Percentiles rank a stretch among this genome's conserved stretches.
Conservation (phyloP, 1,140 invertebrate genomes). For the Rhizoglyphus robini region DNA sequence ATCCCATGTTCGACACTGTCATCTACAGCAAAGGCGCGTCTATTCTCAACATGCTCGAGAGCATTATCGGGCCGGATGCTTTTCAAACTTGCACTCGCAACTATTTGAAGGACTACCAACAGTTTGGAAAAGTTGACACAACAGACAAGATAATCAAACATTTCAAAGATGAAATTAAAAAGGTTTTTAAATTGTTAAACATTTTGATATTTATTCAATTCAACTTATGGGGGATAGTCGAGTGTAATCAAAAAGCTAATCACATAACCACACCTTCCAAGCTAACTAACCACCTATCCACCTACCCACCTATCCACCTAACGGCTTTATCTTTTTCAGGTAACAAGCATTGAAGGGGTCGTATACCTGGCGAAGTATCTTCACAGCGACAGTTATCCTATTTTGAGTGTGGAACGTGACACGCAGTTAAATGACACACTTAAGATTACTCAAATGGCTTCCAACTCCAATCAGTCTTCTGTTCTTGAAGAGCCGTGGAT, state of each 20-base stretch:
- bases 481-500: conserved; percentile 11
- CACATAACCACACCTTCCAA: too few relatives aligned
- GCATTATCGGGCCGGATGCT: conserved; percentile 25
- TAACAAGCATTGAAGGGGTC: conserved; percentile 34
- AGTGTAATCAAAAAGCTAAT: too few relatives aligned
- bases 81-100: conserved; percentile 88
- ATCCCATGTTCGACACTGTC: conserved; percentile 79
- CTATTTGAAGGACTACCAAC: conserved; percentile 73
- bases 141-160: conserved; percentile 59
- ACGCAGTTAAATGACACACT: conserved; percentile 27
- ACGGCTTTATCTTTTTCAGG: too few relatives aligned
- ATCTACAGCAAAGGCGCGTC: conserved; percentile 41
- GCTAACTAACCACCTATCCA: too few relatives aligned
- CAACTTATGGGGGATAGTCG: too few relatives aligned
- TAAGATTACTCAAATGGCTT: conserved; percentile 22
- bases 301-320: too few relatives aligned
- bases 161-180: conserved; percentile 71
- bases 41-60: conserved; percentile 30
- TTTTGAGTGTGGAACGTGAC: conserved; percentile 47
- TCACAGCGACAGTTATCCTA: conserved; percentile 74
- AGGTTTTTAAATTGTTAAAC: conserved; percentile 49
- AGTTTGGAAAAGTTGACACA: conserved; percentile 83
- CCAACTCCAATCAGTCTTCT: not conserved
- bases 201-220: too few relatives aligned
- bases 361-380: conserved; percentile 85